Conservation (phyloP, 2,113 vertebrate species). For the Neolamprologus modestus region DNA sequence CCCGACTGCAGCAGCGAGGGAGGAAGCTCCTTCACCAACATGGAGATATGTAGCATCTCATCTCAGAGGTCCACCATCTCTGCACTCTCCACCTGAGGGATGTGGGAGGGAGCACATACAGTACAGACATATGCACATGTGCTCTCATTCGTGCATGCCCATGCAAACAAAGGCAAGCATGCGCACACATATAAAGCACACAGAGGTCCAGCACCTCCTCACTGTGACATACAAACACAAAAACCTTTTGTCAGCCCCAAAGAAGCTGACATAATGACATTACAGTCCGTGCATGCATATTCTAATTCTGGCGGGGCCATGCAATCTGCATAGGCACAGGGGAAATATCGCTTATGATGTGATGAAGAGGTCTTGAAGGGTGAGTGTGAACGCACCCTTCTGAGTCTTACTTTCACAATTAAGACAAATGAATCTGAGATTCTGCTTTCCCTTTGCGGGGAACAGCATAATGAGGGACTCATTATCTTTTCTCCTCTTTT, state of each 20-base stretch:
- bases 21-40: constrained; percentile 94
- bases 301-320: background rate
- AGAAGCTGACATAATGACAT: background rate
- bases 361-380: background rate
- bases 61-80: constrained; percentile 88
- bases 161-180: background rate
- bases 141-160: background rate
- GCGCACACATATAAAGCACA: background rate
- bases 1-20: constrained; percentile 86
- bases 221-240: background rate
- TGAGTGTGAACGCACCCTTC: background rate
- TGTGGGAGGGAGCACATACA: constrained; percentile 27
- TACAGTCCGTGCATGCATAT: background rate
- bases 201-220: background rate
- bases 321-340: background rate
- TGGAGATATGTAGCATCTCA: constrained; percentile 95
- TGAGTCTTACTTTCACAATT: background rate
- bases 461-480: background rate
- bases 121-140: background rate
- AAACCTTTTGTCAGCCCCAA: background rate
- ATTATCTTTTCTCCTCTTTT: background rate
- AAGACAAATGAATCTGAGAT: background rate
- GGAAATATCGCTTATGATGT: background rate
- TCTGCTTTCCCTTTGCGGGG: background rate
- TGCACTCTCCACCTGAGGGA: constrained; percentile 80